These are phyloP conservation scores for Brachionus calyciflorus DNA, from an alignment of 1,140 invertebrate species.

Conservation along the genomic window DNA sequence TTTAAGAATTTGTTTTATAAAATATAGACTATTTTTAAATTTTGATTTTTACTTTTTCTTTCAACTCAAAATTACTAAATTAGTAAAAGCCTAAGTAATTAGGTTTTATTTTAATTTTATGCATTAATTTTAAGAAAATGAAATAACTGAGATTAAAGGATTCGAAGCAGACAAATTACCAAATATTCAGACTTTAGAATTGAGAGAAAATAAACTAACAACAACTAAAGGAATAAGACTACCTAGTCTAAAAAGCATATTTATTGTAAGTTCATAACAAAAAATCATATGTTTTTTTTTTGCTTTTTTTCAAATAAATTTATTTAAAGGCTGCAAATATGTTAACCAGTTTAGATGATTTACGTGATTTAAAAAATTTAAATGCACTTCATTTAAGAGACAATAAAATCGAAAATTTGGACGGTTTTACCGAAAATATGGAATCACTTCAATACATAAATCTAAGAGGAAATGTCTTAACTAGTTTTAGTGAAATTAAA, in stretches of 20 bases:
- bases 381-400: slow-evolving; percentile 58
- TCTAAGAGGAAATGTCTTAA: slow-evolving; percentile 57
- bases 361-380: slow-evolving; percentile 52
- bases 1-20: too few species aligned
- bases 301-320: neutral
- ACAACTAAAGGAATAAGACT: slow-evolving; percentile 56
- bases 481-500: slow-evolving; percentile 52
- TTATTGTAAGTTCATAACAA: slow-evolving; percentile 52
- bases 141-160: slow-evolving; percentile 44
- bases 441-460: slow-evolving; percentile 58
- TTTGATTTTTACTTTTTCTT: too few species aligned
- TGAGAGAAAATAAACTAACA: slow-evolving; percentile 57
- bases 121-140: slow-evolving; percentile 47
- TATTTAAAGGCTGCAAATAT: slow-evolving; percentile 55
- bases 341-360: slow-evolving; percentile 56
- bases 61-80: too few species aligned
- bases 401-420: slow-evolving; percentile 57
- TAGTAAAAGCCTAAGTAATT: too few species aligned
- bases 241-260: slow-evolving; percentile 59
- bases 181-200: slow-evolving; percentile 56
- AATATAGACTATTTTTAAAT: too few species aligned
- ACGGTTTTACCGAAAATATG: slow-evolving; percentile 56
- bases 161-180: slow-evolving; percentile 52
- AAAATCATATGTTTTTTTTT: neutral
- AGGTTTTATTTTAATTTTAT: too few species aligned